These are phyloP conservation scores for sheep (Ovis aries) DNA, from an alignment of 2,113 vertebrate species.

Conservation along the genomic window ARS-UI_Ramb_v3.0 NC_056054.1:156382501-156383000, in stretches of 20 bases:
- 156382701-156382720: not conserved
- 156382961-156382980: not conserved
- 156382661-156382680: not conserved
- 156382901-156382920: not conserved
- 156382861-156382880: not conserved
- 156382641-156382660: not conserved
- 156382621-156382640: not conserved
- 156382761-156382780: not conserved
- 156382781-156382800: not conserved
- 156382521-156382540: not conserved
- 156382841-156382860: not conserved
- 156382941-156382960: not conserved
- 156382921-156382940: not conserved
- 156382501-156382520: not conserved
- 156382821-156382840: not conserved
- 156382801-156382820: not conserved
- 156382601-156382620: not conserved
- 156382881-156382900: not conserved
- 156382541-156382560: not conserved
- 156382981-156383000: not conserved
- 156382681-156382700: not conserved
- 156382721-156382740: not conserved
- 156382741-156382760: not conserved
- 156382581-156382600: not conserved
- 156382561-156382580: not conserved